Percentiles rank a stretch among this genome's conserved stretches.
Evolutionary conservation across 2,888 invertebrate species (phyloP).

Genomic region (Hecatera dysodea): DNA sequence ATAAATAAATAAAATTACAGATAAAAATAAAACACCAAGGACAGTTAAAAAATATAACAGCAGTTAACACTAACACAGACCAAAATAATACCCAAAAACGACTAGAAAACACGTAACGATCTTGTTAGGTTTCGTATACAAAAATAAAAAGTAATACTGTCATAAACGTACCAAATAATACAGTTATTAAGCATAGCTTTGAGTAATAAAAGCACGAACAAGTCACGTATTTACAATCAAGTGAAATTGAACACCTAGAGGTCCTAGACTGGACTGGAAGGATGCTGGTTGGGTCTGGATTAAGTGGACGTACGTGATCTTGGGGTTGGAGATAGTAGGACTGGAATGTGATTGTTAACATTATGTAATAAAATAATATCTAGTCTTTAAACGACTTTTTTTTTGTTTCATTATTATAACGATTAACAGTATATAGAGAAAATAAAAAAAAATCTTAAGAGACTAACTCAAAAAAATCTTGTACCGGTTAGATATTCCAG

Average conservation of each 20-base stretch:
- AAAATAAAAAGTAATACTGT: conserved; percentile 1
- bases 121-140: neutral
- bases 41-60: neutral
- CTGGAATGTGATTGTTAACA: no score
- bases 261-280: neutral
- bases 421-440: no score
- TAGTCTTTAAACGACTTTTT: no score
- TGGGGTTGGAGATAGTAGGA: neutral
- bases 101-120: neutral
- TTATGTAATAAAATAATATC: no score
- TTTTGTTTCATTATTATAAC: no score
- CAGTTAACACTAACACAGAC: neutral
- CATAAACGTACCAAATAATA: conserved; percentile 14
- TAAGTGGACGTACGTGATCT: conserved; percentile 30
- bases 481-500: no score
- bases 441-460: no score
- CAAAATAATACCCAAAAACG: conserved; percentile 1
- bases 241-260: conserved; percentile 16
- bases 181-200: conserved; percentile 26
- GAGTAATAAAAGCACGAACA: conserved; percentile 15
- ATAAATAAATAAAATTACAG: no score
- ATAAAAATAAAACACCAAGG: neutral
- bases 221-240: conserved; percentile 46
- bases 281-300: conserved; percentile 7
- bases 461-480: no score